phyloP scores from a whole-genome alignment of 2,888 invertebrate species.

The Synanthedon vespiformis region DNA sequence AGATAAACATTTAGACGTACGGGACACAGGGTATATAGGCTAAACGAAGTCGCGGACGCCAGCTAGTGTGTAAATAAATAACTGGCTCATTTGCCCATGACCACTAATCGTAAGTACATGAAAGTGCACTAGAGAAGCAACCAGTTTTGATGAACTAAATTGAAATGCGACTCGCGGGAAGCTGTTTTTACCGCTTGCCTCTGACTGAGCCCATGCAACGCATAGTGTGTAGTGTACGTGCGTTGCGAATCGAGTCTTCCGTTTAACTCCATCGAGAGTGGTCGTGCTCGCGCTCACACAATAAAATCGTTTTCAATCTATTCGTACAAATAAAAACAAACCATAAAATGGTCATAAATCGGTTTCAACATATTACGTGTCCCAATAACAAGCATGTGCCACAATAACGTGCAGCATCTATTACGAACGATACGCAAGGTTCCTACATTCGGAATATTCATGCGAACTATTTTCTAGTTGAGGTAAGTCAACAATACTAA shows the following conservation, averaged over 20 bases:
- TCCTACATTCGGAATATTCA: too few species aligned
- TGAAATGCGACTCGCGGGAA: constrained; percentile 17
- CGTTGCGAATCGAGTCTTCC: not conserved
- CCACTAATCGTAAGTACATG: constrained; percentile 9
- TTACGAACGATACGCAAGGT: too few species aligned
- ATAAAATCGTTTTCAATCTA: not conserved
- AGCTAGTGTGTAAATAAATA: too few species aligned
- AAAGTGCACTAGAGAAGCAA: constrained; percentile 27
- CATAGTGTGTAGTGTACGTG: constrained; percentile 5
- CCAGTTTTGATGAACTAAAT: constrained; percentile 21
- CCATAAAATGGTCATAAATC: constrained; percentile 22
- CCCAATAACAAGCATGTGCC: too few species aligned
- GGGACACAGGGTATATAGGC: too few species aligned
- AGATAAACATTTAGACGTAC: too few species aligned
- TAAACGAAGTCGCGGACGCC: too few species aligned
- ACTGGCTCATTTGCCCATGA: constrained; percentile 2
- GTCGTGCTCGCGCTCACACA: not conserved
- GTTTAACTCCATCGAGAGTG: not conserved
- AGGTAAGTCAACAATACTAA: too few species aligned
- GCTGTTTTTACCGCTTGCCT: constrained; percentile 5
- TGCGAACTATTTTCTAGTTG: too few species aligned
- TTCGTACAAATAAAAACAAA: constrained; percentile 19
- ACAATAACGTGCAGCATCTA: too few species aligned
- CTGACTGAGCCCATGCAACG: not conserved
- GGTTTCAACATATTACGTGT: constrained; percentile 3